Base-by-base conservation (phyloP, 2,113 vertebrate species). In the Eptesicus fuscus region DNA sequence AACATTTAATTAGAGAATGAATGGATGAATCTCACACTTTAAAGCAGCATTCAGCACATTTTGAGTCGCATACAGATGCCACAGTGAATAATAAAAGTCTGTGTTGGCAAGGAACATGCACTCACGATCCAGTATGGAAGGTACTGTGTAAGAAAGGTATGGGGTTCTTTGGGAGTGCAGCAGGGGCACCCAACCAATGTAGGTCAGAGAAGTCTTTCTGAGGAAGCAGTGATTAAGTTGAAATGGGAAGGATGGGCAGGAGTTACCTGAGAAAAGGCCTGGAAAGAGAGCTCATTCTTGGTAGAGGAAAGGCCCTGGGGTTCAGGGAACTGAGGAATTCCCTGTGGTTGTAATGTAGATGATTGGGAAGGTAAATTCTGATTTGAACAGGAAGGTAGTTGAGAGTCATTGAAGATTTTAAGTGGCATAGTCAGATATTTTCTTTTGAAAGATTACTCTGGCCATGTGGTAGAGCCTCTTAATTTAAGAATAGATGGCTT, bases 401-500 rank as follows among this genome's bases (percentile, higher is more conserved):
- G 63, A 65, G 61, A 88, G 69, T 20, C 35, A 53, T 76, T 37
- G 61, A 47, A 74, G n/a, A 78, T 86, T 93, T 85, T 91, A 42
- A 85, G n/a, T 71, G 30, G 9, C 22, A 18, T 77, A 61, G n/a
- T 65, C 65, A 88, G 7, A 23, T 67, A 23, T 67, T 61, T 86
- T 91, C 30, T n/a, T 87, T 90, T 85, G 42, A 83, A 92, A 87
- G 65, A 32, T 90, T 79, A 49, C 59, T 63, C 35, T 92, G 56
- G 70, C 71, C 79, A 44, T 2, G 2, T 80, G 78, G 51, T 49
- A 92, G 61, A 90, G 35, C 51, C 28, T 96, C 42, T 85, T 71
- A 59, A 23, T 42, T 83, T 93, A 70, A 83, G 61, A 91, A 71
- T 90, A 61, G 74, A 71, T 89, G 63, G 23, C 77, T 93, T 91